Base-by-base conservation (phyloP, 2,888 invertebrate genomes). In the Agriotes lineatus region DNA sequence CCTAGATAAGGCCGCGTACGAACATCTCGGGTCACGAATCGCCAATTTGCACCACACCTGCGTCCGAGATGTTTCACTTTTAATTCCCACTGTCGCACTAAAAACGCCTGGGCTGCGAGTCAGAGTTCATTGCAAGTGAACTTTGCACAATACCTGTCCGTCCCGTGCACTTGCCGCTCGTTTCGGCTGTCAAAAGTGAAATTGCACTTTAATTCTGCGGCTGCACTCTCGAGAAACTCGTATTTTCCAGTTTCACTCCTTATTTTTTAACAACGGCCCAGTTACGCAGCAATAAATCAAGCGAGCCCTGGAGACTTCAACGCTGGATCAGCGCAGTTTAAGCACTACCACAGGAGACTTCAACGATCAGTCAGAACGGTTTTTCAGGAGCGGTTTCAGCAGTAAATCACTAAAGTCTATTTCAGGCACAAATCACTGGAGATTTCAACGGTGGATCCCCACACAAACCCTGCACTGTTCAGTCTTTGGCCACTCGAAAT, bases 21-120 rank as follows among this genome's bases (percentile, higher is more conserved):
- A 57, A 61, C 61, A 64, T 67, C 60, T 71, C 37, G 33, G 69
- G 69, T 69, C 71, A 73, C 71, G 71, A 71, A 62, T 69, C 60
- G 72, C 59, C 71, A 70, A 73, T 71, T 70, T 73, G 71, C 67
- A 69, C 71, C 73, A 71, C 73, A 67, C 71, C 73, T 71, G 58
- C 42, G n/a, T 42, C 16, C 18, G 20, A 56, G 7, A 57, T 37
- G 66, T 63, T 54, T 63, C 57, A 67, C 61, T 72, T 68, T 65
- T 54, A 35, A 37, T 16, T 48, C 45, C 12, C 33, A 18, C 14
- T 16, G 18, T 35, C 52, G 33, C 33, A 10, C 33, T 18, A 1
- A 16, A 50, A 52, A 33, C n/a, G 19, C 10, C 19, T 4, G 30
- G 14, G 12, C 5, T 1, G 7, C 19, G 22, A 48, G 56, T 61